Evolutionary conservation across 37 sponge, comb jelly and placozoan species (phyloP).

Genomic region (Axinella damicornis): DNA sequence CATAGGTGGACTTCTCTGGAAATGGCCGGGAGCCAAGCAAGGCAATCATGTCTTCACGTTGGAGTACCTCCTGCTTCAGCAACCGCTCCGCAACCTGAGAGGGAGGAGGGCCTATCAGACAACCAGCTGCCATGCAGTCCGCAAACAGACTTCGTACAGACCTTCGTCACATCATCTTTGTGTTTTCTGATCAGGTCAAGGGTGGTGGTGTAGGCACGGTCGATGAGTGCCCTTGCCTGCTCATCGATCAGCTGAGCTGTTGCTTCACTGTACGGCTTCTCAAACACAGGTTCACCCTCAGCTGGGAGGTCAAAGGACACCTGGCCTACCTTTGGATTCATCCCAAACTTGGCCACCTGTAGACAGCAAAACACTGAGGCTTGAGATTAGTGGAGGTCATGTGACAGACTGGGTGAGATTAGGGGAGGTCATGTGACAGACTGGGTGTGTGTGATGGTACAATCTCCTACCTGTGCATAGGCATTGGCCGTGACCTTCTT

Average conservation of each 20-base stretch:
- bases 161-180: constrained; percentile 74
- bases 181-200: constrained; percentile 73
- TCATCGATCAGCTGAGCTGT: constrained; percentile 93
- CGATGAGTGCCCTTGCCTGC: constrained; percentile 74
- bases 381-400: no score
- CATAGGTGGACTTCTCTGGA: constrained; percentile 96
- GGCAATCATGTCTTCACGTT: constrained; percentile 95
- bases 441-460: no score
- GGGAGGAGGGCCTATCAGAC: no score
- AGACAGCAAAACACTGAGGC: no score
- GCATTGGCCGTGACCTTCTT: constrained; percentile 91
- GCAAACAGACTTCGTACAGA: no score
- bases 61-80: constrained; percentile 90
- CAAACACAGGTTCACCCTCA: constrained; percentile 86
- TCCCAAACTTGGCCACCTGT: constrained; percentile 93
- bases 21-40: constrained; percentile 91
- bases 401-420: no score
- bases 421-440: neutral
- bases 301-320: constrained; percentile 95
- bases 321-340: constrained; percentile 92
- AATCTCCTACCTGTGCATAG: constrained; percentile 82
- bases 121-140: no score
- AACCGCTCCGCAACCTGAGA: constrained; percentile 88
- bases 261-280: constrained; percentile 98
- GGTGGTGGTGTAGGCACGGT: constrained; percentile 71